Conservation (phyloP, 2,888 invertebrate species). For the Trileptium ribeirensis region DNA sequence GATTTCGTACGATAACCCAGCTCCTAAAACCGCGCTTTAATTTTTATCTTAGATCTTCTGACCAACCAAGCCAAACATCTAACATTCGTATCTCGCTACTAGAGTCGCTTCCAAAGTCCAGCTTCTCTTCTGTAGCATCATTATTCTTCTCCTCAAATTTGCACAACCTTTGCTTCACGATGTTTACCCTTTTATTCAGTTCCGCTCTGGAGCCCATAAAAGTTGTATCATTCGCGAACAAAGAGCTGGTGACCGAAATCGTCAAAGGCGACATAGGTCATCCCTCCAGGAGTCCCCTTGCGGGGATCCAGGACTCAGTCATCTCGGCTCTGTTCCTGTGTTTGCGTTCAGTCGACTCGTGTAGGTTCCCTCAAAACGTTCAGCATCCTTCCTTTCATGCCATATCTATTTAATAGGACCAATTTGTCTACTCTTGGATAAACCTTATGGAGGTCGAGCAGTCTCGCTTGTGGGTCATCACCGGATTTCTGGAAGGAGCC, state of each 20-base stretch:
- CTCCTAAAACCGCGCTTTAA: neutral
- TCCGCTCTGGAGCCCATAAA: neutral
- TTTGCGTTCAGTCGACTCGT: slow-evolving; percentile 9
- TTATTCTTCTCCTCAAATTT: neutral
- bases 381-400: neutral
- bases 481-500: neutral
- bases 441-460: neutral
- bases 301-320: neutral
- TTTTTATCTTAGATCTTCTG: neutral
- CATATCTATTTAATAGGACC: neutral
- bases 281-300: neutral
- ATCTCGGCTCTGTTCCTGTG: neutral
- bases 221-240: slow-evolving; percentile 7
- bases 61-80: neutral
- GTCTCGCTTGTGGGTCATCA: neutral
- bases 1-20: neutral
- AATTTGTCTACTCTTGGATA: neutral
- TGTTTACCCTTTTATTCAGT: neutral
- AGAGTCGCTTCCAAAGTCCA: neutral
- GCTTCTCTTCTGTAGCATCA: neutral
- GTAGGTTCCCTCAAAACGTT: neutral
- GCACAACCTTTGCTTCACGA: neutral
- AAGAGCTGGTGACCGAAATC: neutral
- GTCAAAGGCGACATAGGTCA: neutral
- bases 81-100: neutral